Evolutionary conservation across 2,888 invertebrate genomes (phyloP), one percentile per base, ranked within the genome.

Genomic region (Coelogynopora nodosa): DNA sequence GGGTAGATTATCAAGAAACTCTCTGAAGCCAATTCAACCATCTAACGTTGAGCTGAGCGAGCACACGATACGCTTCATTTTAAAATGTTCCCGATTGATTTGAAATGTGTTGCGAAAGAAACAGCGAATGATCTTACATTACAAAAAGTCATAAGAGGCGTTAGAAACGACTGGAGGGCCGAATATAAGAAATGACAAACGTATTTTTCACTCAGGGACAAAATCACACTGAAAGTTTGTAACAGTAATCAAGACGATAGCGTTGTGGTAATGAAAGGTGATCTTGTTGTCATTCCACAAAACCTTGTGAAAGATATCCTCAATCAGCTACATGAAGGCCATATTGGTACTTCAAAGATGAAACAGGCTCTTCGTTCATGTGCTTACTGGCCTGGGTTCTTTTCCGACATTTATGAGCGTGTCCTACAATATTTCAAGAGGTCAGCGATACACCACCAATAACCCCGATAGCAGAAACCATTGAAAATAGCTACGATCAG

Each of bases 1-100:
- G 5, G 80, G n/a, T n/a, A n/a, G 80, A 2, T 27, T 80, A 26
- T 80, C 80, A 80, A 80, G 80, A 80, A 80, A 80, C 80, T 27
- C 80, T 2, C 28, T 80, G 80, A 23, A 23, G n/a, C 23, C n/a
- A n/a, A 26, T 27, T 26, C 2, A 23, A 23, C 26, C 28, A 23
- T 80, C 80, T 23, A 80, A 10, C 28, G 80, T 10, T 5, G 80
- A 80, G 28, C 23, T 26, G 23, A 80, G 28, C 28, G 80, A 80
- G 80, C 28, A 80, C 80, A 80, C 80, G 23, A 80, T 80, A 23
- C n/a, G n/a, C n/a, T 80, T 80, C 2, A 23, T 27, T 80, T 27
- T 80, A 27, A 80, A 80, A 27, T 26, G n/a, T 80, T 80, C 5
- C 80, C n/a, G n/a, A 80, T 80, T 26, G 80, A 80, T 80, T 27